A percentile compares a stretch with the other conserved stretches of the same genome.
Conservation (phyloP, 2,797 vertebrate genomes). For the Morus bassanus region DNA sequence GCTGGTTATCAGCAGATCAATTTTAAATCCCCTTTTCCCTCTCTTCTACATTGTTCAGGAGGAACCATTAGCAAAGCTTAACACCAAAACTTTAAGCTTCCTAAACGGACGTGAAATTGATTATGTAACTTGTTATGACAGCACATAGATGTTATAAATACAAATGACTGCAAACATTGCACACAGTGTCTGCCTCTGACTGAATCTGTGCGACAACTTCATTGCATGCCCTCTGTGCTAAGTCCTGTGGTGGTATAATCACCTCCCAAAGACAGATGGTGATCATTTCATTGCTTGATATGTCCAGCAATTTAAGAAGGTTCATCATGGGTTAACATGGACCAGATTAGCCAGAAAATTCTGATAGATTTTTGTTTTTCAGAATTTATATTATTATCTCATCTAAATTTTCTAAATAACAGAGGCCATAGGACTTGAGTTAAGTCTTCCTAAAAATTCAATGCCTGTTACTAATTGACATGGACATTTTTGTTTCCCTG, state of each 20-base stretch:
- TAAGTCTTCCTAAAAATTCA: neutral
- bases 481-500: neutral
- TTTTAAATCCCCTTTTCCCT: neutral
- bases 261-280: neutral
- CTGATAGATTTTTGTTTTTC: neutral
- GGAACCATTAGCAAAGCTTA: neutral
- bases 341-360: neutral
- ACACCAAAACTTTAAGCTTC: neutral
- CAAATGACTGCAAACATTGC: neutral
- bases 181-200: neutral
- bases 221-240: accelerated
- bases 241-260: neutral
- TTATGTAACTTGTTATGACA: neutral
- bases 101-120: neutral
- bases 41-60: neutral
- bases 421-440: neutral
- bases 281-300: neutral
- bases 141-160: neutral
- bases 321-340: neutral
- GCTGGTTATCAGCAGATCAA: neutral
- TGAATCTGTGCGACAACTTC: neutral
- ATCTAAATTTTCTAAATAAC: neutral
- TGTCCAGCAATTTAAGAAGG: neutral
- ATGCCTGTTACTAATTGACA: neutral
- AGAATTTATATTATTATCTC: neutral